Base-by-base conservation (phyloP, 2,888 invertebrate genomes). In the Drepanosiphum platanoidis region DNA sequence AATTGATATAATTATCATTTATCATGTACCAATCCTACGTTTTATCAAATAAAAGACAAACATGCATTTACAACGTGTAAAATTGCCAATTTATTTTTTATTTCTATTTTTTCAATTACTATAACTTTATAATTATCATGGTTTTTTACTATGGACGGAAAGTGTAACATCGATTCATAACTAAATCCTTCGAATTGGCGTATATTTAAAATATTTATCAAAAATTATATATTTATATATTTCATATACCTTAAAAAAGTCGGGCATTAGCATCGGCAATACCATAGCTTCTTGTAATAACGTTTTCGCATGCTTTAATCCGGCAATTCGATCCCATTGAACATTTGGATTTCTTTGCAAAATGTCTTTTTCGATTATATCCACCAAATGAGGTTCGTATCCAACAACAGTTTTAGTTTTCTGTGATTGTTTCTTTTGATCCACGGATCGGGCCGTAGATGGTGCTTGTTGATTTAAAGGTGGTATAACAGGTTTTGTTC, bases 211-310 rank as follows among this genome's bases (percentile, higher is more conserved):
- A 3, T 52, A 52, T 52, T 52, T 52, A 18, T 9, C 7, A 5
- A 22, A 52, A 52, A 52, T 22, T 30, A 7, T n/a, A 2, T 3
- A n/a, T 77, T 39, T 22, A 18, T 86, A 32, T 22, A 42, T n/a
- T 72, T n/a, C n/a, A n/a, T n/a, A n/a, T 52, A 92, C 94, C 91
- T 94, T 95, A 89, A 97, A 97, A 90, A 95, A 96, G 88, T 96
- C 95, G 0, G 96, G 96, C 92, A 96, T 95, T 86, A 95, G 93
- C 46, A 95, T 92, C 0, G 97, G 96, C 87, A 97, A 90, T 0
- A 97, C 96, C 88, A 96, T 94, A 2, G 96, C 96, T 89, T 97
- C 96, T 89, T 96, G 95, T 64, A 94, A 89, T 86, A 96, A 92
- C 39, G 94, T 91, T 88, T 95, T 95, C 0, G 94, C 95, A 88